Percentiles rank a stretch among this genome's conserved stretches.
Evolutionary conservation across 2,888 invertebrate genomes (phyloP).

Genomic region (Pammene fasciana): DNA sequence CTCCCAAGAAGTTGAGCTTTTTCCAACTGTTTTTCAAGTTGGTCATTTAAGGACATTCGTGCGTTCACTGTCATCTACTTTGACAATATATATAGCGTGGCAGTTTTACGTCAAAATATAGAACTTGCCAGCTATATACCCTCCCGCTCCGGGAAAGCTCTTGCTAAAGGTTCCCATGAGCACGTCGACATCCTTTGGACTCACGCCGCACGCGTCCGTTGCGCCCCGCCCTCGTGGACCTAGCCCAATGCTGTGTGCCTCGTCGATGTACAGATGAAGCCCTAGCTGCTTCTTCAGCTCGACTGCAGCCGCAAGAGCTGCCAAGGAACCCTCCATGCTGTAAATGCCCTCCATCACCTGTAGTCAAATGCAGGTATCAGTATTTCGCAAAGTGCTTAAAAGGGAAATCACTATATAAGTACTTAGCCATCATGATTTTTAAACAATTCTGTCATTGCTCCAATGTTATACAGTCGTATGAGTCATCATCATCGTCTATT

Average conservation of each 20-base stretch:
- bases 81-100: too few relatives aligned
- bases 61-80: too few relatives aligned
- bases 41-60: too few relatives aligned
- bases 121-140: conserved; percentile 94
- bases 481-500: neutral
- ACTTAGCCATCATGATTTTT: too few relatives aligned
- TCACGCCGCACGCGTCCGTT: conserved; percentile 92
- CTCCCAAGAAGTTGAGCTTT: too few relatives aligned
- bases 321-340: conserved; percentile 99
- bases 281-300: conserved; percentile 96
- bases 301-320: conserved; percentile 93
- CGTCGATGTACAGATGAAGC: conserved; percentile 97
- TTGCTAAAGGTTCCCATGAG: conserved; percentile 99
- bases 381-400: neutral
- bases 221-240: conserved; percentile 94
- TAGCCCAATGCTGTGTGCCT: conserved; percentile 98
- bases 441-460: too few relatives aligned
- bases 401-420: too few relatives aligned
- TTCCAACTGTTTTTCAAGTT: too few relatives aligned
- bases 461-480: neutral
- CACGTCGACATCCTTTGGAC: conserved; percentile 94
- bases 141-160: conserved; percentile 98
- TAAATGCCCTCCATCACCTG: conserved; percentile 96
- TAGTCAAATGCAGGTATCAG: neutral
- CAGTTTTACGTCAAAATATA: too few relatives aligned